Conservation (phyloP, 1,140 invertebrate genomes). For the Ips nitidus region DNA sequence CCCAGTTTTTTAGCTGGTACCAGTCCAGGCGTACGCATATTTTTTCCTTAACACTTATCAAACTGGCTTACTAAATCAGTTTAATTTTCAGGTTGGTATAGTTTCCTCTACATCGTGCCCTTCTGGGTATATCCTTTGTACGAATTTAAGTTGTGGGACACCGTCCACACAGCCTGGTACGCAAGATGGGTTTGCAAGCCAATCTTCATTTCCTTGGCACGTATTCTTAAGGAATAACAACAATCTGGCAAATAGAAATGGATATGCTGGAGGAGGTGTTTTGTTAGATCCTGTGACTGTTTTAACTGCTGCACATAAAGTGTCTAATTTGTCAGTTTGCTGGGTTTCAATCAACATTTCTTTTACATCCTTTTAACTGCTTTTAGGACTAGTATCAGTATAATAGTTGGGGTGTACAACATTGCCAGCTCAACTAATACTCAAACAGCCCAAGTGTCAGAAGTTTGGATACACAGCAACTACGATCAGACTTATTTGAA, state of each 20-base stretch:
- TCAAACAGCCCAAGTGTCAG: slow-evolving; percentile 35
- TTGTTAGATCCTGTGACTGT: slow-evolving; percentile 41
- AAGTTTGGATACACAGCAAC: slow-evolving; percentile 54
- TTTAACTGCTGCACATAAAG: slow-evolving; percentile 47
- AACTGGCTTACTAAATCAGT: background rate
- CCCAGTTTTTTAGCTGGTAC: background rate
- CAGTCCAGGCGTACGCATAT: background rate
- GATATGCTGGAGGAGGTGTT: slow-evolving; percentile 45
- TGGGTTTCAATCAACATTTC: background rate
- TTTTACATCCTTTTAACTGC: background rate
- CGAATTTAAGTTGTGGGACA: slow-evolving; percentile 32
- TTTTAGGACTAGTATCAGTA: slow-evolving; percentile 36
- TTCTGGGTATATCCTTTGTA: slow-evolving; percentile 29
- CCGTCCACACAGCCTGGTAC: slow-evolving; percentile 15
- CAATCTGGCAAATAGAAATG: slow-evolving; percentile 33
- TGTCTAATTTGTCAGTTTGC: slow-evolving; percentile 38
- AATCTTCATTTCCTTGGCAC: slow-evolving; percentile 44
- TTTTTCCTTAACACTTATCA: background rate
- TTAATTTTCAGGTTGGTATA: background rate
- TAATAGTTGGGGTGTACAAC: slow-evolving; percentile 40
- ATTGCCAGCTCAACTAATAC: slow-evolving; percentile 27
- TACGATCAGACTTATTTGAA: slow-evolving; percentile 58
- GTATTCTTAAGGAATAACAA: slow-evolving; percentile 39
- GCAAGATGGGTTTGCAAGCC: slow-evolving; percentile 39
- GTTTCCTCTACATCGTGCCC: slow-evolving; percentile 13